A percentile compares a stretch with the other conserved stretches of the same genome.
Conservation (phyloP, 2,797 vertebrate genomes). For the Emys orbicularis region DNA sequence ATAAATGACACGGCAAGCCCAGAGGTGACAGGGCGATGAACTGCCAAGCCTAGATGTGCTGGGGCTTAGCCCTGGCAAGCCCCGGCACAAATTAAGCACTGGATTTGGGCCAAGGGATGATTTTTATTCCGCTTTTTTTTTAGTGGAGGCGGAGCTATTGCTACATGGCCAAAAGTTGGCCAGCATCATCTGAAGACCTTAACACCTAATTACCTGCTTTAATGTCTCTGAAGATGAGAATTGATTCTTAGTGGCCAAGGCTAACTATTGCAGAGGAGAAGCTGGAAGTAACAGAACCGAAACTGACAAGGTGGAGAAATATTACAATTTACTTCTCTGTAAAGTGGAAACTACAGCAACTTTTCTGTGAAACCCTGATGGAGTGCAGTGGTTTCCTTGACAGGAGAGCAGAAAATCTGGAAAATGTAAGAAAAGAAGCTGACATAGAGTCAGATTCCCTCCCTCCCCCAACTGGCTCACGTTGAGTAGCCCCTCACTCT, state of each 20-base stretch:
- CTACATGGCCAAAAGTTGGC: not conserved
- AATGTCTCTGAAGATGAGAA: slow-evolving; percentile 21
- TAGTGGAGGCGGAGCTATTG: not conserved
- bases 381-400: not conserved
- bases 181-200: not conserved
- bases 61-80: no score
- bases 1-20: no score
- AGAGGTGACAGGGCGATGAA: no score
- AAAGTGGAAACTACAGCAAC: not conserved
- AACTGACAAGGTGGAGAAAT: not conserved
- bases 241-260: not conserved
- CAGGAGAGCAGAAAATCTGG: not conserved
- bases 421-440: not conserved
- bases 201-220: not conserved
- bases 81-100: no score
- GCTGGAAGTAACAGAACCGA: not conserved
- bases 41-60: no score
- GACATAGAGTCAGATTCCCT: not conserved
- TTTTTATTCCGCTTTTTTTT: not conserved
- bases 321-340: not conserved
- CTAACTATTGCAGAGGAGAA: not conserved
- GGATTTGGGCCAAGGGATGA: not conserved
- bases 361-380: not conserved
- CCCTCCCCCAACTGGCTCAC: not conserved
- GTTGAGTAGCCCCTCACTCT: not conserved